Base-by-base conservation (phyloP, 1,140 invertebrate species). In the Drosophila sp. region DNA sequence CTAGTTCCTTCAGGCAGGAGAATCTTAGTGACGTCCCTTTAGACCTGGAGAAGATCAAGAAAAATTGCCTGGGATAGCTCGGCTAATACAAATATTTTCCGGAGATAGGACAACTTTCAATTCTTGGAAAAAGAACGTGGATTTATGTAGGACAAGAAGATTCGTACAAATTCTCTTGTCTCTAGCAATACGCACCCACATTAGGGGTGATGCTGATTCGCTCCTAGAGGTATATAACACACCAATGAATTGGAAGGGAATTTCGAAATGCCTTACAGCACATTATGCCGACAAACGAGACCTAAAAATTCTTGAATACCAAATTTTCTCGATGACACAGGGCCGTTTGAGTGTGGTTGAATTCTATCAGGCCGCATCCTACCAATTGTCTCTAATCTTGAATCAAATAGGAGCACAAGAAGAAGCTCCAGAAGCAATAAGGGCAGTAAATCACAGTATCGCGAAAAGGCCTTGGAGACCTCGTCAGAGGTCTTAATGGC, bases 401-500 rank as follows among this genome's bases (percentile, higher is more conserved):
- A 50, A 50, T 2, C 34, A 50, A 16, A 50, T 40, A 14, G 13
- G 58, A 6, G 36, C 46, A 41, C 45, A 62, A 16, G 32, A 62
- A 11, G 11, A 62, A 40, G 8, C 32, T 3, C 21, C 45, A 7
- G 46, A 62, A 14, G 8, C 13, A 14, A 29, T 62, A 1, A 62
- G 58, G 14, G 13, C 46, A 7, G 40, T 62, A 14, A 40, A 34
- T 7, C 8, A 62, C 38, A 13, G 3, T 62, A 62, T 40, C 45
- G 46, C 0, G 58, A 13, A 7, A 62, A 50, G 29, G 45, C 34
- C 2, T 14, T 62, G 27, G 45, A 65, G 2, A 54, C 62, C 45
- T 65, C 9, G 14, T 63, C 4, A 13, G 50, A 25, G 62, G 41
- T 11, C 13, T 46, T 6, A 66, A 66, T 25, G 51, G 51, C 6